Evolutionary conservation across 2,797 vertebrate genomes (phyloP).

Genomic region (Micrastur ruficollis): DNA sequence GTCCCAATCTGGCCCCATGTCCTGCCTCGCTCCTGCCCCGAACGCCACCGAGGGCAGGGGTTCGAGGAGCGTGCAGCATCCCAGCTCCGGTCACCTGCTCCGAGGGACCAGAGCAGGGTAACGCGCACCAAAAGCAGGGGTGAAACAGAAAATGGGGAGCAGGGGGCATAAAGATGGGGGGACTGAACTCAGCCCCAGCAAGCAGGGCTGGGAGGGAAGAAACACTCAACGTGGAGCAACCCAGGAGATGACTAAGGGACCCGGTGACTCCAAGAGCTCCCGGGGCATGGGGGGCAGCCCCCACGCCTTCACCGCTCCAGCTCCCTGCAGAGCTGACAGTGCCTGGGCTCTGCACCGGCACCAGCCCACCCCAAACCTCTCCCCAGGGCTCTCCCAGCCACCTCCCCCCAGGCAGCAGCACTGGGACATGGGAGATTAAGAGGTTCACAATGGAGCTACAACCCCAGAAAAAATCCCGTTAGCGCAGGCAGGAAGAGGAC

Average conservation of each 20-base stretch:
- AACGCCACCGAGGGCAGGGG: rapidly evolving
- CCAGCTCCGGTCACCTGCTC: neutral
- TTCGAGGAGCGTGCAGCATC: neutral
- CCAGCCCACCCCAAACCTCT: neutral
- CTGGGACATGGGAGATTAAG: neutral
- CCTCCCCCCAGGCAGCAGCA: neutral
- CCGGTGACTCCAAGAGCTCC: neutral
- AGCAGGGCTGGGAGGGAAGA: neutral
- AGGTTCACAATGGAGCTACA: conserved; percentile 36
- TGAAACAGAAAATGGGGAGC: neutral
- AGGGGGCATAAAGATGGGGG: neutral
- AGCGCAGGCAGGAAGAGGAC: neutral
- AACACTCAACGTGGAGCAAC: neutral
- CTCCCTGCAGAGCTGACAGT: neutral
- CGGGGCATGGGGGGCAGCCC: neutral
- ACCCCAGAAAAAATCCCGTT: conserved; percentile 44
- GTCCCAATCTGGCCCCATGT: rapidly evolving
- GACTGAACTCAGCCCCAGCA: neutral
- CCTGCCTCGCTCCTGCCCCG: neutral
- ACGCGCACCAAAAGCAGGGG: neutral
- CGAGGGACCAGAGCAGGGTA: neutral
- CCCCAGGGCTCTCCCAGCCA: neutral
- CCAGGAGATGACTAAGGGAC: neutral
- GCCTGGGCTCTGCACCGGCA: neutral
- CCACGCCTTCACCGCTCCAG: neutral